Evolutionary conservation across 2,797 vertebrate species (phyloP).

Genomic region (Danio kyathit): DNA sequence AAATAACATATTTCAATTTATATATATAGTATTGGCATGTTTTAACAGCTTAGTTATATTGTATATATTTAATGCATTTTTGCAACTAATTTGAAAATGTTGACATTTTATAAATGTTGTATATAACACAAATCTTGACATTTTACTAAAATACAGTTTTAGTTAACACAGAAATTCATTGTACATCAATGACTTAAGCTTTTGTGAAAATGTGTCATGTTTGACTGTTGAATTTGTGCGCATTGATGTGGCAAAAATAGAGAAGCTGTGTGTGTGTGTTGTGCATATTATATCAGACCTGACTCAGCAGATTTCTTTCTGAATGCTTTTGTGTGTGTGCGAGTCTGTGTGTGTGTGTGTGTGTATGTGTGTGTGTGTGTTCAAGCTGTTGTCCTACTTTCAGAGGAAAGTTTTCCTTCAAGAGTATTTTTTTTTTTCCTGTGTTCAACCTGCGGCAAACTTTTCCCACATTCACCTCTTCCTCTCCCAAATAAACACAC

Average conservation of each 20-base stretch:
- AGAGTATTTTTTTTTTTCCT: not conserved
- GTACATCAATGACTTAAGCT: not conserved
- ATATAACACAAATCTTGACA: not conserved
- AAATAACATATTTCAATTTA: no score
- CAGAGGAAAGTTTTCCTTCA: conserved; percentile 59
- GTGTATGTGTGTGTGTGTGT: conserved; percentile 28
- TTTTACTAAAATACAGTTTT: not conserved
- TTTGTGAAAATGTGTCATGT: not conserved
- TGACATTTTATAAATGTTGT: no score
- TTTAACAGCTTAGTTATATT: no score
- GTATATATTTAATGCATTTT: no score
- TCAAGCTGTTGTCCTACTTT: conserved; percentile 44
- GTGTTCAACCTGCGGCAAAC: conserved; percentile 7
- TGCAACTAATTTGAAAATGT: no score
- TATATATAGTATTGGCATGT: no score
- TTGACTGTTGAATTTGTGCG: not conserved
- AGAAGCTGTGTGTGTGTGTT: not conserved
- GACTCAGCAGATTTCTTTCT: conserved; percentile 39
- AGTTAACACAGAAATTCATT: not conserved
- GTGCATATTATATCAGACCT: conserved; percentile 8
- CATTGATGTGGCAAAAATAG: not conserved
- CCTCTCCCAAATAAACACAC: conserved; percentile 29
- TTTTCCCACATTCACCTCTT: conserved; percentile 48
- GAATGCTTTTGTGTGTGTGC: not conserved
- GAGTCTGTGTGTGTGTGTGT: conserved; percentile 57